phyloP scores from a whole-genome alignment of 2,888 invertebrate genomes.

The Silvanus unidentatus region DNA sequence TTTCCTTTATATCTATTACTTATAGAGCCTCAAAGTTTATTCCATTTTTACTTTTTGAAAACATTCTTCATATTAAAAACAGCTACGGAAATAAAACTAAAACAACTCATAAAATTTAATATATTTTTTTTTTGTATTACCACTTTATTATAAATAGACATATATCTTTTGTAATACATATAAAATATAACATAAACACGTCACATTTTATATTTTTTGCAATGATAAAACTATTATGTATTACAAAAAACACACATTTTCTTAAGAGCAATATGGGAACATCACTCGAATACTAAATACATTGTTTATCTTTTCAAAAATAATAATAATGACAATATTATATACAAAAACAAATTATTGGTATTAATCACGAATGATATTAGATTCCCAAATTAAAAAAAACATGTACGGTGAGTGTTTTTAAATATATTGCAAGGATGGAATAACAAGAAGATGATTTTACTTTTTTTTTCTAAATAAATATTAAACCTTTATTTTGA shows the following conservation, averaged over 20 bases:
- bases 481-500: constrained; percentile 7
- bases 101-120: constrained; percentile 23
- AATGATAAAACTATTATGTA: constrained; percentile 15
- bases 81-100: constrained; percentile 17
- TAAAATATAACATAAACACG: not conserved
- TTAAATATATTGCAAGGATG: constrained; percentile 17
- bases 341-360: not conserved
- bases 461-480: constrained; percentile 14
- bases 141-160: constrained; percentile 16
- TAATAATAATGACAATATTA: constrained; percentile 19
- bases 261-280: constrained; percentile 14
- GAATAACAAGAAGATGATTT: constrained; percentile 23
- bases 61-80: no score
- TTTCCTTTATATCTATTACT: not conserved
- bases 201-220: no score
- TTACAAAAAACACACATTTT: constrained; percentile 21
- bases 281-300: no score
- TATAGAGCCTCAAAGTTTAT: not conserved
- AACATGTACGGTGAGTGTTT: no score
- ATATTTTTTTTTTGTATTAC: constrained; percentile 10
- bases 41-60: not conserved
- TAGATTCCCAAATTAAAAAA: not conserved
- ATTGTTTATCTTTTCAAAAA: constrained; percentile 16
- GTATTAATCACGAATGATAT: not conserved
- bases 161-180: constrained; percentile 24